Evolutionary conservation across 2,797 vertebrate genomes (phyloP).

Genomic region (Sardinella longiceps): DNA sequence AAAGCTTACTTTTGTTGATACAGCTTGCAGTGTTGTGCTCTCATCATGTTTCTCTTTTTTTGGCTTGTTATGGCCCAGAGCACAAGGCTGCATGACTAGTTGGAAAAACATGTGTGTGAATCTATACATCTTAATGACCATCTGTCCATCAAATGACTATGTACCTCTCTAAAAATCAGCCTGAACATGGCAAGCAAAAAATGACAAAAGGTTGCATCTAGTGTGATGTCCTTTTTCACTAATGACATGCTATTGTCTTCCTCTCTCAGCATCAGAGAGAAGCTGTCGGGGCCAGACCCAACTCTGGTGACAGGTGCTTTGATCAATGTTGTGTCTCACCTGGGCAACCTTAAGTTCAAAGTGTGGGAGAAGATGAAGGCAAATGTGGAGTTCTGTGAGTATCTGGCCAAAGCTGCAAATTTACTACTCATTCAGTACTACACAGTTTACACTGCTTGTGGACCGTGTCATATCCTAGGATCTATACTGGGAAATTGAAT

Average conservation of each 20-base stretch:
- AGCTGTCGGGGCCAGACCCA: constrained; percentile 2
- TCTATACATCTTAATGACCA: no score
- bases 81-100: not conserved
- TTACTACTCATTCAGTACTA: no score
- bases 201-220: no score
- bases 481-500: no score
- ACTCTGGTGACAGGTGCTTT: constrained; percentile 1
- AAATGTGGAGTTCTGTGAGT: constrained; percentile 41
- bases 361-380: constrained; percentile 47
- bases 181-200: no score
- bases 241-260: not conserved
- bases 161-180: no score
- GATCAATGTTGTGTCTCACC: constrained; percentile 40
- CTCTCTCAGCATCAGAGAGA: constrained; percentile 1
- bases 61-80: not conserved
- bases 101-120: not conserved
- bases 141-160: no score
- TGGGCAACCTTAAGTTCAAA: constrained; percentile 45
- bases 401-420: not conserved
- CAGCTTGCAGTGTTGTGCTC: not conserved
- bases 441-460: not conserved
- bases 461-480: no score
- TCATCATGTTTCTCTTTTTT: not conserved
- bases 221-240: no score
- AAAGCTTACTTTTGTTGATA: constrained; percentile 10